Percentiles rank a stretch among this genome's conserved stretches.
phyloP scores from a whole-genome alignment of 23 tunicate species.

The Ascidia mentula region DNA sequence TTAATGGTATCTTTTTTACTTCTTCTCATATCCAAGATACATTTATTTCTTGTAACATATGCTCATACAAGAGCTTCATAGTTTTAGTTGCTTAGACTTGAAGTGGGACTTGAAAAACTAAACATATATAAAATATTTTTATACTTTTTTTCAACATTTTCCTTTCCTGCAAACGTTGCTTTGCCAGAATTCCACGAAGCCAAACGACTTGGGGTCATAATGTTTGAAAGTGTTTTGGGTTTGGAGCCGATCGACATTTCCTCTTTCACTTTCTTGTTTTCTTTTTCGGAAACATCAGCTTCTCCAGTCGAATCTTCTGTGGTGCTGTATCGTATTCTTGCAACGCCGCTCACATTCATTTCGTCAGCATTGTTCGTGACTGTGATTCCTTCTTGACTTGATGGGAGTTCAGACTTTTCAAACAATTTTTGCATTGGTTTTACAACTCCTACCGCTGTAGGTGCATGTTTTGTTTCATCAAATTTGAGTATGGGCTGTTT shows the following conservation, averaged over 20 bases:
- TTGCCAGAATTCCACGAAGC: slow-evolving; percentile 35
- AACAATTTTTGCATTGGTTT: not conserved
- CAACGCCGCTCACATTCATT: not conserved
- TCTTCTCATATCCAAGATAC: no score
- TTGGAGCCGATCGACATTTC: not conserved
- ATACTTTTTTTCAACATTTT: not conserved
- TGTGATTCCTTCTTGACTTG: not conserved
- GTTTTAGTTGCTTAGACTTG: no score
- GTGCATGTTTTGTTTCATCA: not conserved
- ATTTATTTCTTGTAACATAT: no score
- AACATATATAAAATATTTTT: no score
- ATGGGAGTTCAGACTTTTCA: no score
- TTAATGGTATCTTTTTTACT: no score
- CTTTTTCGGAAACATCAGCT: not conserved
- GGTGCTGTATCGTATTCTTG: not conserved
- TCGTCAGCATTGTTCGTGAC: not conserved
- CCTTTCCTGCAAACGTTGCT: not conserved
- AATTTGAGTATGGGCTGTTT: not conserved
- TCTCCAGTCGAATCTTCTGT: not conserved
- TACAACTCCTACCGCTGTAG: not conserved
- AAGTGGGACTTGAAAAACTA: no score
- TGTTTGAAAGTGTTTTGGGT: not conserved
- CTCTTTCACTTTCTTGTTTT: not conserved
- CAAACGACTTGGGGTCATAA: slow-evolving; percentile 53
- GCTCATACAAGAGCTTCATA: no score